Base-by-base conservation (phyloP, 2,113 vertebrate species). In the zebrafish (Danio rerio) region DNA sequence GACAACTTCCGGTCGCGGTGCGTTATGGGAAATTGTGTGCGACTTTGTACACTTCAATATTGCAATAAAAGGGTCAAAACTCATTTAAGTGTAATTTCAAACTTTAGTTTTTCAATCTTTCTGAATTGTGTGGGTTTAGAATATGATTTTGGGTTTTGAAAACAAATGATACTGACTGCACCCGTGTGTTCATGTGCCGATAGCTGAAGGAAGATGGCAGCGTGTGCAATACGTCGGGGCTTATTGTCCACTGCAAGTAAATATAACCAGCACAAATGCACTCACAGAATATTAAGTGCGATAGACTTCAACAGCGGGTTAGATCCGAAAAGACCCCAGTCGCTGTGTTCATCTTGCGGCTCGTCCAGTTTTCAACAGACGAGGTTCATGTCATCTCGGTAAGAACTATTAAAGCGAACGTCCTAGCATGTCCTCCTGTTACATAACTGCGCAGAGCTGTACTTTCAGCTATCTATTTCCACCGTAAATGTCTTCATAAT, bases 381-480 rank as follows among this genome's bases (percentile, higher is more conserved):
- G 77, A 88, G 93, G 83, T 91, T 92, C 69, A 92, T 94, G 91
- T 93, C 94, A 47, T 93, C 94, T 89, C 92, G 94, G 94, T 94
- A 92, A 92, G 92, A 66, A 47, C 16, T 47, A 74, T 9, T 71
- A 43, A 83, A 87, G 83, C 84, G 0, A 20, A 56, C 52, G 59
- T 55, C 58, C 70, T 74, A 42, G 16, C 45, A 18, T 42, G 62
- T 66, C 40, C 81, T 81, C 9, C 11, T 16, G 11, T 81, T 74
- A 11, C 31, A 81, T 18, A 81, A 74, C 11, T n/a, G 16, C 43
- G 83, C 7, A 76, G 10, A 83, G 15, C 49, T 77, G 10, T 31
- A 40, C 10, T 18, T 18, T 43, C 3, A n/a, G 21, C 15, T 9
- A 78, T 55, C 47, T 43, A 11, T 78, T 65, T 9, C 11, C 40